phyloP scores from a whole-genome alignment of 2,113 vertebrate genomes.

The Tachysurus fulvidraco region DNA sequence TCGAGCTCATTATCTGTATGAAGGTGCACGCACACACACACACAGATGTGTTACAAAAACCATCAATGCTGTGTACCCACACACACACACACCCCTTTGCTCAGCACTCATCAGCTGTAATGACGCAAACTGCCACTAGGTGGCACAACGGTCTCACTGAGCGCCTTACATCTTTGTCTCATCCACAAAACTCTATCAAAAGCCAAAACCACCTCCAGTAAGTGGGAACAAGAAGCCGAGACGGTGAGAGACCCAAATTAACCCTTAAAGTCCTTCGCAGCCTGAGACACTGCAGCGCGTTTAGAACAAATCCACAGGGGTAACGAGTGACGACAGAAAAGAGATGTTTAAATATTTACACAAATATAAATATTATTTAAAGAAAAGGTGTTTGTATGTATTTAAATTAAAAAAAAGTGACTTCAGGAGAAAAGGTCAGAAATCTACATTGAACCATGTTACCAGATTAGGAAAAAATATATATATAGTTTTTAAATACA shows the following conservation, averaged over 20 bases:
- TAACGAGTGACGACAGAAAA: background rate
- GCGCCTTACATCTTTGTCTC: background rate
- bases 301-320: background rate
- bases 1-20: constrained; percentile 91
- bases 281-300: background rate
- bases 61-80: background rate
- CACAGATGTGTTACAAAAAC: background rate
- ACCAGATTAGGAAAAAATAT: background rate
- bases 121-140: constrained; percentile 59
- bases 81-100: background rate
- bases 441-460: background rate
- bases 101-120: constrained; percentile 32
- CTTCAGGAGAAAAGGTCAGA: background rate
- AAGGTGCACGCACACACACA: constrained; percentile 21
- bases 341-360: background rate
- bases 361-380: background rate
- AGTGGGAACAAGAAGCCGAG: background rate
- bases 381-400: background rate
- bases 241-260: background rate
- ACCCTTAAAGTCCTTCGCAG: background rate
- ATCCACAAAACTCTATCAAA: background rate
- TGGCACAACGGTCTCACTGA: constrained; percentile 55
- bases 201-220: background rate
- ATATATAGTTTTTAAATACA: too few relatives aligned
- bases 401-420: background rate